Evolutionary conservation across 2,888 invertebrate species (phyloP), one percentile per base, ranked within the genome.

Genomic region (Cephus spinipes): DNA sequence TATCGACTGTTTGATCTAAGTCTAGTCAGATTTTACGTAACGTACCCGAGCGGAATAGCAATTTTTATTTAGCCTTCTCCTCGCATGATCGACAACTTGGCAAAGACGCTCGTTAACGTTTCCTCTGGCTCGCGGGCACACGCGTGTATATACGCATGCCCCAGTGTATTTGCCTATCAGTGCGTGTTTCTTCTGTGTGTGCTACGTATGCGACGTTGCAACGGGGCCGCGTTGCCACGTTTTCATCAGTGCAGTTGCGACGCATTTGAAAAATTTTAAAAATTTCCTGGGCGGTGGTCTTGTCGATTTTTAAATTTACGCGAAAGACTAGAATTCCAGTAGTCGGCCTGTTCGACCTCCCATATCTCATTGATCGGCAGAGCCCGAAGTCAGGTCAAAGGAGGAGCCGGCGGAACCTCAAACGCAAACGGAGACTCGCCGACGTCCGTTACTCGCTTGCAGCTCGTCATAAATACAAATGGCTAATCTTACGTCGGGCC

Each of bases 401-500:
- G 36, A 12, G 12, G 12, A 36, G 36, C 36, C 36, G 36, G 36
- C 36, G 12, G 12, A 36, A 12, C 36, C 12, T 36, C 40, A 69
- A 31, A 69, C 12, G n/a, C n/a, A 12, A 36, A n/a, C 69, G 69
- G n/a, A 9, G 30, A n/a, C 11, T 30, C 31, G 69, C 69, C 23
- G n/a, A 30, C 69, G 69, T 31, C 69, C 69, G 69, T 69, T 69
- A 69, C 69, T 69, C 69, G 69, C 69, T n/a, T 4, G 35, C 34
- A 31, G 32, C 35, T 35, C 30, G 73, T 34, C 73, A 35, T 35
- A 73, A 35, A 73, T 73, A 73, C 32, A 77, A 77, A 73, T 73
- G 77, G 36, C 77, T 55, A 73, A 77, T 77, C 73, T 73, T 32
- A 73, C 73, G 36, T 73, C 23, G 73, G 15, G n/a, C 36, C 12